Percentiles rank a stretch among this genome's conserved stretches.
phyloP scores from a whole-genome alignment of 1,140 invertebrate species.

The Oppia nitens region DNA sequence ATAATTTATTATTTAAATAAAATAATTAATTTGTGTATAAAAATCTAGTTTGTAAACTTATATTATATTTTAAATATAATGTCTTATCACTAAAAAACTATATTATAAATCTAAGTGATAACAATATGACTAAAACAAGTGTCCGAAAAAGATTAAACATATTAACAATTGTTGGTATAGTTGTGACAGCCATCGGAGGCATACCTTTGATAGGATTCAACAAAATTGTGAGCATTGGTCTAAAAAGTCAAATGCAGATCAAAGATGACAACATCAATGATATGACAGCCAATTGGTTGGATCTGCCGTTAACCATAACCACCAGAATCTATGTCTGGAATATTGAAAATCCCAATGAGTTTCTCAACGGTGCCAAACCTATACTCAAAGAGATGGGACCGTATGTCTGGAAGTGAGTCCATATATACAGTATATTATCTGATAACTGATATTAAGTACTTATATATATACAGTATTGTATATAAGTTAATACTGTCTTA shows the following conservation, averaged over 20 bases:
- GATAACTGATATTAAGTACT: no score
- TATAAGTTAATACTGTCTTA: no score
- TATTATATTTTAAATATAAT: no score
- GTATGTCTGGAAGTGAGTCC: constrained; percentile 9
- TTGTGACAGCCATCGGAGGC: not conserved
- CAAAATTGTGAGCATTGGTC: not conserved
- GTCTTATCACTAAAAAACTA: no score
- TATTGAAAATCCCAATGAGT: constrained; percentile 63
- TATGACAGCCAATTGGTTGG: constrained; percentile 64
- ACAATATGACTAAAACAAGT: no score
- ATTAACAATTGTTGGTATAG: not conserved
- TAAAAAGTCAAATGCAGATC: constrained; percentile 14
- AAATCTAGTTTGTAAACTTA: no score
- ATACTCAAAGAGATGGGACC: constrained; percentile 54
- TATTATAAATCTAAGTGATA: no score
- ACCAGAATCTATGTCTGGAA: constrained; percentile 73
- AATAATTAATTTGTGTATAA: no score
- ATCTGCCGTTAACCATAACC: constrained; percentile 62
- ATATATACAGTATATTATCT: no score
- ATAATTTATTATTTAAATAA: no score
- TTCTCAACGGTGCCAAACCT: constrained; percentile 45
- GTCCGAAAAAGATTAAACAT: no score
- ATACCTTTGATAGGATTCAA: not conserved
- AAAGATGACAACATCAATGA: constrained; percentile 24
- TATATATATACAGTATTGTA: no score